These are phyloP conservation scores for Hormaphis cornu DNA, from an alignment of 1,140 invertebrate species.

Conservation along the genomic window DNA sequence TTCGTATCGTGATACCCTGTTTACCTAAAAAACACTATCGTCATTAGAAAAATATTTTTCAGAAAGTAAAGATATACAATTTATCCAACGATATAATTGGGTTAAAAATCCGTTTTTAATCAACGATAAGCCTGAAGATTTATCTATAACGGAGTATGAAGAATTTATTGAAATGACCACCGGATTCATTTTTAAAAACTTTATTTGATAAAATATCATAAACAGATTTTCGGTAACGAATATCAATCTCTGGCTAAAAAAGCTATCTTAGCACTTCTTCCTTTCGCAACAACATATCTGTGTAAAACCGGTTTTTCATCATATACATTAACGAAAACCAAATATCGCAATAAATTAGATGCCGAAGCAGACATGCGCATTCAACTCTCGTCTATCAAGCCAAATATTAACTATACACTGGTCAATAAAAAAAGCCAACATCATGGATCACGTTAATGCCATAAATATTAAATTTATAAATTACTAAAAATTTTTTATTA, in stretches of 20 bases:
- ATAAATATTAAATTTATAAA: not conserved
- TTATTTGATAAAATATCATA: not conserved
- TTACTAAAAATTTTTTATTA: not conserved
- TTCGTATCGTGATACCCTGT: too few species aligned
- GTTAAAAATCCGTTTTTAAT: not conserved
- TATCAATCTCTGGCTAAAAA: constrained; percentile 23
- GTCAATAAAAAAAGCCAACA: not conserved
- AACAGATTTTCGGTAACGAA: not conserved
- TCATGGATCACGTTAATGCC: not conserved
- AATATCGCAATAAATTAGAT: constrained; percentile 34
- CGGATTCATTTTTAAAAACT: not conserved
- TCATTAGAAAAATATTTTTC: not conserved
- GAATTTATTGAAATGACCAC: not conserved
- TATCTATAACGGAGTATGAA: not conserved
- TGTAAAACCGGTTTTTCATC: constrained; percentile 34
- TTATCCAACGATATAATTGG: not conserved
- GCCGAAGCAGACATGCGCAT: constrained; percentile 29
- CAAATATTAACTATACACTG: not conserved
- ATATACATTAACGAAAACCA: constrained; percentile 34
- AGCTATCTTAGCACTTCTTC: constrained; percentile 25
- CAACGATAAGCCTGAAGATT: not conserved
- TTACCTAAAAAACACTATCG: not conserved
- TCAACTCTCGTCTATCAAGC: not conserved
- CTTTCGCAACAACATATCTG: constrained; percentile 34
- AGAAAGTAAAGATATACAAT: not conserved